These are phyloP conservation scores for Caenorhabditis panamensis DNA, from an alignment of 2,888 invertebrate species.

Conservation along the genomic window DNA sequence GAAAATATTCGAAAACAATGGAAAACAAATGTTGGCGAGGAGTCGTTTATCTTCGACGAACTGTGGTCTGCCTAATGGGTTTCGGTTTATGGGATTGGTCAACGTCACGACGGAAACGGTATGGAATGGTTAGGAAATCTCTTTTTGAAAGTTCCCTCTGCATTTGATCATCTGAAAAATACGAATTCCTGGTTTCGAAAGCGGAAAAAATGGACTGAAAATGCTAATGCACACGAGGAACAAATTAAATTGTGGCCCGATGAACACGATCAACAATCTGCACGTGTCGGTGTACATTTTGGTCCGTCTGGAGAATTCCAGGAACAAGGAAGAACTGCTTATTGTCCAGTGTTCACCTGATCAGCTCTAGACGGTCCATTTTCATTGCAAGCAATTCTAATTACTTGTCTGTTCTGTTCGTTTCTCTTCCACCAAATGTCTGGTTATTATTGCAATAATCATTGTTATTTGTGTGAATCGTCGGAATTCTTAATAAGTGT, in stretches of 20 bases:
- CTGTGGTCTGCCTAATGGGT: background rate
- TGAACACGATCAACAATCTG: slow-evolving; percentile 11
- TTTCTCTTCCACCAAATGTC: background rate
- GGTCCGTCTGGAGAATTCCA: slow-evolving; percentile 1
- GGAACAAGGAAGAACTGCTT: too few species aligned
- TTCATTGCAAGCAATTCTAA: too few species aligned
- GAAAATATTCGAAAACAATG: background rate
- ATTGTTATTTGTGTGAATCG: background rate
- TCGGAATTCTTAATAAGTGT: background rate
- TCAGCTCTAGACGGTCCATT: background rate
- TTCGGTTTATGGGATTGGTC: too few species aligned
- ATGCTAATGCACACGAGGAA: slow-evolving; percentile 1
- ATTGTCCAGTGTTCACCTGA: background rate
- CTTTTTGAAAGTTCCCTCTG: background rate
- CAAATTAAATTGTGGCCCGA: background rate
- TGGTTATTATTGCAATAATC: background rate
- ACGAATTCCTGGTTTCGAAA: background rate
- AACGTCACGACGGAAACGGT: too few species aligned
- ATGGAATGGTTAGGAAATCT: background rate
- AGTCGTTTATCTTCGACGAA: background rate
- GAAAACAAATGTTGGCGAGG: background rate
- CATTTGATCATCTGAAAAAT: background rate
- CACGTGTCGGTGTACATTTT: background rate
- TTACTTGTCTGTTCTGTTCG: too few species aligned
- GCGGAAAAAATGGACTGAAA: background rate